phyloP scores from a whole-genome alignment of 2,113 vertebrate genomes.

The Bothrops jararaca region DNA sequence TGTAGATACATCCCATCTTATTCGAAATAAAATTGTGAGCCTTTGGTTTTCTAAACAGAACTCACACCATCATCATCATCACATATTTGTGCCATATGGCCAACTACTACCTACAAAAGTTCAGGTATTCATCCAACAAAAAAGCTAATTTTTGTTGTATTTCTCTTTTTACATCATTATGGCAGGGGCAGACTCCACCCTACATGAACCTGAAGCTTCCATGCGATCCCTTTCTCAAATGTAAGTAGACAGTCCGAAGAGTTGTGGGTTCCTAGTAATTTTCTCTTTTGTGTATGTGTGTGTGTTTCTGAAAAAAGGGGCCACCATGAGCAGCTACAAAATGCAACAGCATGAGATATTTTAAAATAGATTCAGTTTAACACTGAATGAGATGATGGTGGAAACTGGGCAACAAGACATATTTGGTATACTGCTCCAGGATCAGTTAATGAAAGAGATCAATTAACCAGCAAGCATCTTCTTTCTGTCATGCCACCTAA shows the following conservation, averaged over 20 bases:
- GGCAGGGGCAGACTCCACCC: not conserved
- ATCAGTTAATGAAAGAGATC: not conserved
- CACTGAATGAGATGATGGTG: not conserved
- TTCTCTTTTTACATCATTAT: not conserved
- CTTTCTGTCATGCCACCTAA: not conserved
- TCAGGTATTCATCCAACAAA: not conserved
- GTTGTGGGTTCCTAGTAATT: not conserved
- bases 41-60: fast-evolving
- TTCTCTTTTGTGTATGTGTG: not conserved
- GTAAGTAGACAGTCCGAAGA: not conserved
- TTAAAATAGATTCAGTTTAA: not conserved
- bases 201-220: not conserved
- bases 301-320: not conserved
- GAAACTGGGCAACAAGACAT: not conserved
- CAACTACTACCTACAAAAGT: not conserved
- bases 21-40: not conserved
- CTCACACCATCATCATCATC: not conserved
- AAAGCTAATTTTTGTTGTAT: not conserved
- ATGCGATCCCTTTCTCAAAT: not conserved
- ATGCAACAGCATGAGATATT: not conserved
- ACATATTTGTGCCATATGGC: not conserved
- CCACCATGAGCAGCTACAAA: not conserved
- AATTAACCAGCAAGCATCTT: not conserved
- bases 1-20: not conserved
- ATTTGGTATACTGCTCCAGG: constrained; percentile 2